Evolutionary conservation across 2,797 vertebrate genomes (phyloP).

Genomic region (Enteromius fasciolatus): DNA sequence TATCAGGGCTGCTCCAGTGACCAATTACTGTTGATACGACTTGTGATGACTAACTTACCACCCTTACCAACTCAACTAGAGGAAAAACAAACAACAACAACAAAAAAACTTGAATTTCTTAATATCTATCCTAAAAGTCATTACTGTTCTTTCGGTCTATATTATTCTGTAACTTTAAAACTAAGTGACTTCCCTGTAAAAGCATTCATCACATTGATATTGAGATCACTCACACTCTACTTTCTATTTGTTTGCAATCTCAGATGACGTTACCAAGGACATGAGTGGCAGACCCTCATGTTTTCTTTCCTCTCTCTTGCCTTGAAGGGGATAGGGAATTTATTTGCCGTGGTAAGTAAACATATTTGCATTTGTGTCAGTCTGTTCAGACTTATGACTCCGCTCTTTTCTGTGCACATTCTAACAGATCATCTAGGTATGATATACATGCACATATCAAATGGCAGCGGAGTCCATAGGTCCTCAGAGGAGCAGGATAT

Average conservation of each 20-base stretch:
- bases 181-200: neutral
- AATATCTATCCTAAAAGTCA: neutral
- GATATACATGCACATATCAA: conserved; percentile 78
- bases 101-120: neutral
- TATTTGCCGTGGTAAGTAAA: conserved; percentile 73
- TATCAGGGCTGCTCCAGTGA: neutral
- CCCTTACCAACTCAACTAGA: neutral
- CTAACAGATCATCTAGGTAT: conserved; percentile 70
- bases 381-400: conserved; percentile 73
- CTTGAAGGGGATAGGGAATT: conserved; percentile 62
- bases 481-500: conserved; percentile 55
- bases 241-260: conserved; percentile 40
- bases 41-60: neutral
- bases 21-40: neutral
- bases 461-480: conserved; percentile 64
- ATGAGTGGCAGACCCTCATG: conserved; percentile 35
- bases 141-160: neutral
- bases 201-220: conserved; percentile 33
- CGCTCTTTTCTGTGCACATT: conserved; percentile 66
- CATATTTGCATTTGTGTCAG: conserved; percentile 77
- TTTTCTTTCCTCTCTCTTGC: neutral
- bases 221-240: conserved; percentile 25
- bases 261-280: conserved; percentile 41
- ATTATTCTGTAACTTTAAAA: conserved; percentile 27
- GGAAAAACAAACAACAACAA: neutral